Conservation (phyloP, 2,797 vertebrate genomes). For the Sebastes minor region DNA sequence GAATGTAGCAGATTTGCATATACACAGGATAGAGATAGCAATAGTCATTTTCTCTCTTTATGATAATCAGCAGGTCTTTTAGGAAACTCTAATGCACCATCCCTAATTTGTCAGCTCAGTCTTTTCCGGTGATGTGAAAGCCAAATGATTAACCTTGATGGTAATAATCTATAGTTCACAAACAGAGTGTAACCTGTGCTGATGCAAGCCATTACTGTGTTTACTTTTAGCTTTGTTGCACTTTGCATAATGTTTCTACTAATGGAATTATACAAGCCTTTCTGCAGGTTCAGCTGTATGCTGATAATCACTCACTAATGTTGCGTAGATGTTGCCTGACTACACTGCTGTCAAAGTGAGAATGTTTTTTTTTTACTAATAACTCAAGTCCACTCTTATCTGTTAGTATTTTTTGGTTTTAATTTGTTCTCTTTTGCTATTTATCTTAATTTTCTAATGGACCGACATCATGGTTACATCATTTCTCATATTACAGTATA, state of each 20-base stretch:
- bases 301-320: background rate
- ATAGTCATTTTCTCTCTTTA: background rate
- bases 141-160: slow-evolving; percentile 33
- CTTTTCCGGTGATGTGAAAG: slow-evolving; percentile 3
- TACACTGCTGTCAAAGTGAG: background rate
- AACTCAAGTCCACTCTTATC: background rate
- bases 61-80: slow-evolving; percentile 29
- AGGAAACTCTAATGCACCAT: slow-evolving; percentile 20
- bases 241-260: slow-evolving; percentile 36
- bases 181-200: slow-evolving; percentile 24
- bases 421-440: background rate
- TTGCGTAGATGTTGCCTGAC: background rate
- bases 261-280: slow-evolving; percentile 26
- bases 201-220: slow-evolving; percentile 34
- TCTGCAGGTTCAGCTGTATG: background rate
- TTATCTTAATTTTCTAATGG: background rate
- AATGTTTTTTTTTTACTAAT: background rate
- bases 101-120: slow-evolving; percentile 4
- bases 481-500: background rate
- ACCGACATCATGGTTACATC: background rate
- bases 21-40: background rate
- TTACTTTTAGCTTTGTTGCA: slow-evolving; percentile 25
- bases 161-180: slow-evolving; percentile 25
- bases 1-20: background rate
- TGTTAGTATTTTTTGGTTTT: background rate